Evolutionary conservation across 2,797 vertebrate species (phyloP).

Genomic region (Myotis daubentonii): DNA sequence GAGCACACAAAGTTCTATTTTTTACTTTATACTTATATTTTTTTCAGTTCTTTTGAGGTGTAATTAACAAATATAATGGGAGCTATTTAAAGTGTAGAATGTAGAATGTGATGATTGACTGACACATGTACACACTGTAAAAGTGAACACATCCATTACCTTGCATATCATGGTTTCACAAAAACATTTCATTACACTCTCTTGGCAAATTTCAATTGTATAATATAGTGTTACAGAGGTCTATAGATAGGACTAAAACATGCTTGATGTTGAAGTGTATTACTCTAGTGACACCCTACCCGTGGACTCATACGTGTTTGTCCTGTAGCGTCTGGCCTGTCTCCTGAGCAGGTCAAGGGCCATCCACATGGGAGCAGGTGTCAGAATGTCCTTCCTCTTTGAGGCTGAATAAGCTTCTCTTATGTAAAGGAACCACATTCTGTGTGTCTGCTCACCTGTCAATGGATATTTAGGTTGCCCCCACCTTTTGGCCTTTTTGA

Average conservation of each 20-base stretch:
- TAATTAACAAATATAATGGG: background rate
- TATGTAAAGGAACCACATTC: background rate
- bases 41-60: background rate
- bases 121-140: background rate
- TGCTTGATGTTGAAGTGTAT: background rate
- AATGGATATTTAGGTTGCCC: fast-evolving
- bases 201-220: background rate
- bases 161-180: background rate
- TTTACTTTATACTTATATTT: background rate
- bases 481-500: too few relatives aligned
- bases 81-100: background rate
- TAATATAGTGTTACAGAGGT: background rate
- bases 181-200: background rate
- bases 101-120: background rate
- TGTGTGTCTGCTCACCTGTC: background rate
- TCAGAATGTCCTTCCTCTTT: background rate
- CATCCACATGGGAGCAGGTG: fast-evolving
- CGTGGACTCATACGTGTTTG: background rate
- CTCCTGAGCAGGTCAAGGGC: background rate
- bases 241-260: background rate
- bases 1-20: background rate
- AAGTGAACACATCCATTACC: background rate
- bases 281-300: background rate
- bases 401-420: background rate
- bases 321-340: background rate